These are phyloP conservation scores for Papilio protenor DNA, from an alignment of 2,888 invertebrate species.

Conservation along the genomic window DNA sequence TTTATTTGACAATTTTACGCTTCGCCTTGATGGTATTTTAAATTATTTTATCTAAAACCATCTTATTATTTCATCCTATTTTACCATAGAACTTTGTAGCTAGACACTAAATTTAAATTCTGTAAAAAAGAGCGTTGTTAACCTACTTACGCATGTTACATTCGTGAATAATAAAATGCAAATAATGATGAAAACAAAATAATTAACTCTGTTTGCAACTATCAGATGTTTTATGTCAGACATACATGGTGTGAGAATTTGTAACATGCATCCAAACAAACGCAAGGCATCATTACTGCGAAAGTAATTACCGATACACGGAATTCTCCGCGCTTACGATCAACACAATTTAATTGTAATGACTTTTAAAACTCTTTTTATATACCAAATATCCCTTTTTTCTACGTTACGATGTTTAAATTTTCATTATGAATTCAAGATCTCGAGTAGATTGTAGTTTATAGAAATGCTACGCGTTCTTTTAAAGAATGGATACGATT, in stretches of 20 bases:
- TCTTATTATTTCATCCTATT: neutral
- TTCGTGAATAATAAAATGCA: neutral
- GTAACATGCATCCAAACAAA: constrained; percentile 1
- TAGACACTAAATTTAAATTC: neutral
- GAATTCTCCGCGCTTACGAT: constrained; percentile 28
- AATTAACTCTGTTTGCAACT: constrained; percentile 12
- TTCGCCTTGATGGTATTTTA: neutral
- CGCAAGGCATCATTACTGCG: constrained; percentile 10
- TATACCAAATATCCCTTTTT: neutral
- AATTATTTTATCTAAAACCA: neutral
- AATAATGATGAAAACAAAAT: constrained; percentile 18
- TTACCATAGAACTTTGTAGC: neutral
- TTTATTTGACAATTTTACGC: constrained; percentile 10
- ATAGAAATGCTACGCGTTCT: neutral
- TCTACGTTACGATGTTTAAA: neutral
- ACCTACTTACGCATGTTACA: neutral
- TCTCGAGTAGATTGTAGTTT: constrained; percentile 1
- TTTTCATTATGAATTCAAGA: constrained; percentile 6
- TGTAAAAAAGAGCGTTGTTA: no score
- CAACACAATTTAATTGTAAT: constrained; percentile 33
- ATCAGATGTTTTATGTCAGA: neutral
- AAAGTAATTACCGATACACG: constrained; percentile 24
- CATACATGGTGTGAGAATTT: constrained; percentile 23
- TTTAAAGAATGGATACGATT: neutral
- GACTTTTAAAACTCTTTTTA: neutral